Evolutionary conservation across 2,888 invertebrate genomes (phyloP), one percentile per base, ranked within the genome.

Genomic region (Alsophila aescularia): DNA sequence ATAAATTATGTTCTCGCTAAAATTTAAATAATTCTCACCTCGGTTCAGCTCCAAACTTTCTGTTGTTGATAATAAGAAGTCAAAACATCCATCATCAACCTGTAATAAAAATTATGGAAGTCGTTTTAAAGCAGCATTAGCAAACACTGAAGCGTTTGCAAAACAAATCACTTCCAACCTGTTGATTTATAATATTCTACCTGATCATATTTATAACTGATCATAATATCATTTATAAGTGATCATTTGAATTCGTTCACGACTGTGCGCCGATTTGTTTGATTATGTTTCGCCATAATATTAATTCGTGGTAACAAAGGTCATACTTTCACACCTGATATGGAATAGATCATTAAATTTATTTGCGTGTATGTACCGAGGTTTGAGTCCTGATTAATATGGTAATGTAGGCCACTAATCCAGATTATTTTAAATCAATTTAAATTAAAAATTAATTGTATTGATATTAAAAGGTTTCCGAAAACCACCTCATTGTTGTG

Each of bases 291-390:
- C 60, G 65, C 65, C 64, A 58, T 60, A 51, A 69, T 72, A 75
- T 73, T 73, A 71, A 75, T 77, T 70, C 60, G 60, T 58, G 67
- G 65, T 72, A 72, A 62, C 60, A 73, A 77, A 82, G 78, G 78
- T 80, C 78, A 72, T 50, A 64, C 54, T 77, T 79, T 80, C 79
- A 80, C 79, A 77, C 78, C 72, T 77, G 60, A 70, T 69, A 71
- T 64, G 68, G 64, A 71, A 68, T 70, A 68, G 52, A 70, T 71
- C 70, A 44, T 58, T n/a, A n/a, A n/a, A n/a, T n/a, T 52, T 36
- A 12, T 51, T 43, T 24, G 5, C 2, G 18, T 18, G 18, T 18
- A 18, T 18, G n/a, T n/a, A n/a, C 5, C 3, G 16, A 45, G 32
- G 24, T 37, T 39, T 13, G 29, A 1, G 9, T 29, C n/a, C 2